Evolutionary conservation across 2,888 invertebrate species (phyloP), one percentile per base, ranked within the genome.

Genomic region (Drosophila flavopinicola): DNA sequence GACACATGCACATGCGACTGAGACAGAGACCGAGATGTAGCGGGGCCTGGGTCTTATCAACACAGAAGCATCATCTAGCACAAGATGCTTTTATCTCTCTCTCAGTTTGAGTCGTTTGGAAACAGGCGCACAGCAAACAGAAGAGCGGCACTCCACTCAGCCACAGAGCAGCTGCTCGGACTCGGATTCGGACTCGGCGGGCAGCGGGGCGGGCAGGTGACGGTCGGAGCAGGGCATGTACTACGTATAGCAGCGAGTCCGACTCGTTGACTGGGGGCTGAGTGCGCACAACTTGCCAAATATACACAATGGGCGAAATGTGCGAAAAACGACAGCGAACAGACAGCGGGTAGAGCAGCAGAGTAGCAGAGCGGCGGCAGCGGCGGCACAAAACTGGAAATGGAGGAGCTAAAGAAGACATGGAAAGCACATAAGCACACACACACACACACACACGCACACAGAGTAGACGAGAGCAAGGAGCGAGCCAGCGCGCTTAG

Each of bases 41-140:
- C 51, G 71, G 56, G 76, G 60, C 48, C 61, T 77, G 48, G 59
- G 83, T 67, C 86, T 84, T 87, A 84, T 84, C 84, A 84, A 86
- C 88, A 84, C 88, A 86, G 88, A 79, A 84, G 80, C 87, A 86
- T 88, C 88, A 87, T 73, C 83, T 79, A 75, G 73, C 78, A 74
- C 76, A 80, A 84, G 88, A 89, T 87, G 88, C 88, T 88, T 89
- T 88, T 89, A 88, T 88, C 88, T 88, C 88, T 86, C 88, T 88
- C 88, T 88, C 88, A 89, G 89, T 89, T 88, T 88, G 88, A 88
- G 88, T 88, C 89, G 84, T 73, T 79, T 79, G 70, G 74, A 76
- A 89, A 78, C 88, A 89, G 88, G 88, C 89, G 78, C 69, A 77
- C 88, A 88, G 89, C 60, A 84, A 68, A 23, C 45, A 35, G 20